Percentiles rank a stretch among this genome's conserved stretches.
Conservation (phyloP, 2,797 vertebrate genomes). For the Discoglossus pictus region DNA sequence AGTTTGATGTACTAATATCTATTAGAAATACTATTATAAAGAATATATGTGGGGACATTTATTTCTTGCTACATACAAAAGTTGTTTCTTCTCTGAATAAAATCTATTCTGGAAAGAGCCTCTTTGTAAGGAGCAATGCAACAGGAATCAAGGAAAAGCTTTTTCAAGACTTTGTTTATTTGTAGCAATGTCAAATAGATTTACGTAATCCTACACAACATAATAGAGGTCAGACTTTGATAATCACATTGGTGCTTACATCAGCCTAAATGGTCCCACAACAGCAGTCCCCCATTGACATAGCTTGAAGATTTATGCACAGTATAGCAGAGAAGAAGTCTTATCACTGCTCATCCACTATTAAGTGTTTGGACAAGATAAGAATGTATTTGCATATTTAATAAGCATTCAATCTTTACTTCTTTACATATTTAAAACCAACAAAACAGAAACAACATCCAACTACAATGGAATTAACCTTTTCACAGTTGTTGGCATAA, state of each 20-base stretch:
- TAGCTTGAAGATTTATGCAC: conserved; percentile 55
- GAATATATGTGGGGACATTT: too few species aligned
- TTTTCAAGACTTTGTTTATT: conserved; percentile 19
- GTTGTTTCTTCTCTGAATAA: too few species aligned
- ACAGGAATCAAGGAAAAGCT: too few species aligned
- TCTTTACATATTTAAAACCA: conserved; percentile 51
- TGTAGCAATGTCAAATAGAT: conserved; percentile 42
- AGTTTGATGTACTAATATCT: too few species aligned
- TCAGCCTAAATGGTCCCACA: conserved; percentile 55
- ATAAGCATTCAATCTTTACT: conserved; percentile 57
- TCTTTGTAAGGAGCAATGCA: too few species aligned
- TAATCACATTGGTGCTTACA: conserved; percentile 55
- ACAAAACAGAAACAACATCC: conserved; percentile 53
- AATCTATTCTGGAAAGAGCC: too few species aligned
- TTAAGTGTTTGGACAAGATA: conserved; percentile 80
- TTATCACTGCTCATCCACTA: conserved; percentile 76
- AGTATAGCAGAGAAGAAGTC: conserved; percentile 46
- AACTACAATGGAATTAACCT: conserved; percentile 49
- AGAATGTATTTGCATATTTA: conserved; percentile 74
- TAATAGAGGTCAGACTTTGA: conserved; percentile 51
- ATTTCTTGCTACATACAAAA: too few species aligned
- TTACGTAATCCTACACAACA: conserved; percentile 42
- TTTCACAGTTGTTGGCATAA: conserved; percentile 33
- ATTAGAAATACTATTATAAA: too few species aligned
- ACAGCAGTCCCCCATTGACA: conserved; percentile 52